These are phyloP conservation scores for Struthidea cinerea DNA, from an alignment of 2,113 vertebrate species.

Conservation along the genomic window DNA sequence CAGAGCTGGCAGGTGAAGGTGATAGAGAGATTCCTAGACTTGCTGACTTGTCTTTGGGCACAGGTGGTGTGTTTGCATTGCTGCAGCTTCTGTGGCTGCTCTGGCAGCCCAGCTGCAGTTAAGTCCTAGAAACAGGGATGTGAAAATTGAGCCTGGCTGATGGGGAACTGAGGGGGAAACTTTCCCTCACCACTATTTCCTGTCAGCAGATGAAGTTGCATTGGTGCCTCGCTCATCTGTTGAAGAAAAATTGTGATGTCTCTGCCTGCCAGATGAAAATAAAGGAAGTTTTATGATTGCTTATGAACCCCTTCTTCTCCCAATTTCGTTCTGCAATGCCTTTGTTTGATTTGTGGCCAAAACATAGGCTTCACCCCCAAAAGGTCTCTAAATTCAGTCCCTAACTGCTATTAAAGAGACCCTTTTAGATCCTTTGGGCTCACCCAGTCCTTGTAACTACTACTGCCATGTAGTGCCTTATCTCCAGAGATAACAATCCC, in stretches of 20 bases:
- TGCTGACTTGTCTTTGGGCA: neutral
- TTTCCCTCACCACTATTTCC: neutral
- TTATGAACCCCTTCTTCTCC: accelerated
- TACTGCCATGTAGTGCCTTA: neutral
- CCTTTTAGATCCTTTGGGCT: neutral
- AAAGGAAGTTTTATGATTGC: neutral
- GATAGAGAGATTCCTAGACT: neutral
- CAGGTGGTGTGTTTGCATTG: neutral
- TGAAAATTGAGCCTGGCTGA: neutral
- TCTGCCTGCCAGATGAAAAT: neutral
- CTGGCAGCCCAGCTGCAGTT: neutral
- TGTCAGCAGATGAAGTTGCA: neutral
- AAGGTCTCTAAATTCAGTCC: neutral
- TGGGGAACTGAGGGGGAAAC: neutral
- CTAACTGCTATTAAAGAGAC: neutral
- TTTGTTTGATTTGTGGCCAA: neutral
- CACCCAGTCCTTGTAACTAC: neutral
- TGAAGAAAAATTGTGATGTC: neutral
- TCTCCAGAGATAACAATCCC: neutral
- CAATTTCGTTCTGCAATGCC: neutral
- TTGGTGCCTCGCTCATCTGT: neutral
- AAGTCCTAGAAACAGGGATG: neutral
- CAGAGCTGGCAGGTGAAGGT: neutral
- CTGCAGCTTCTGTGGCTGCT: neutral
- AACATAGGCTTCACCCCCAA: neutral